phyloP scores from a whole-genome alignment of 2,888 invertebrate genomes.

The Pyrochroa serraticornis region DNA sequence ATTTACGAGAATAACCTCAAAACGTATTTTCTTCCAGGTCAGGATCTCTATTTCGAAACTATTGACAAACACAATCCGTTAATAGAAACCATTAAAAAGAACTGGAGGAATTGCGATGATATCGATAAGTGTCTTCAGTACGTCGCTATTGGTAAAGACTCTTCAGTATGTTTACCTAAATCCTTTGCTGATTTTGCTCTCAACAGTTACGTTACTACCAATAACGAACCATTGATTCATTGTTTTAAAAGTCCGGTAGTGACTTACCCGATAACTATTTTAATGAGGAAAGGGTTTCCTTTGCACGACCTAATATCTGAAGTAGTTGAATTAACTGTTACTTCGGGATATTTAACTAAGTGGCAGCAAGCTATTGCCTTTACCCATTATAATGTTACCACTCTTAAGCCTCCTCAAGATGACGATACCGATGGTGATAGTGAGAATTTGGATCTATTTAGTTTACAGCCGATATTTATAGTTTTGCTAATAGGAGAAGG shows the following conservation, averaged over 20 bases:
- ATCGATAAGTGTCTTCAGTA: conserved; percentile 5
- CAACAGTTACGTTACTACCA: conserved; percentile 36
- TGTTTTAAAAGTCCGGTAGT: conserved; percentile 41
- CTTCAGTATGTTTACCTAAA: conserved; percentile 37
- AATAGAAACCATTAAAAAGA: conserved; percentile 2
- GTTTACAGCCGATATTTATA: no score
- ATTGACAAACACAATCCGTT: background rate
- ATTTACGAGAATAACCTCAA: conserved; percentile 1
- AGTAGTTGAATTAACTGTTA: no score
- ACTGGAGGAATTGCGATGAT: conserved; percentile 10
- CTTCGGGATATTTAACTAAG: no score
- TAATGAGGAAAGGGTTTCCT: conserved; percentile 44
- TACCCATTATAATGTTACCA: no score
- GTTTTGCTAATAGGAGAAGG: no score
- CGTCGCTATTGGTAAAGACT: conserved; percentile 8
- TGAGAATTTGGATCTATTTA: no score
- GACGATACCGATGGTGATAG: no score
- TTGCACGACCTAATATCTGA: no score
- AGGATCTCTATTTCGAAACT: background rate
- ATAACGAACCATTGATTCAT: conserved; percentile 38
- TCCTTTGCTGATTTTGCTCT: conserved; percentile 40
- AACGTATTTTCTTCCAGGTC: background rate
- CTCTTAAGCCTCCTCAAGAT: no score
- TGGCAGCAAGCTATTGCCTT: no score
- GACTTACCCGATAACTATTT: conserved; percentile 46